Base-by-base conservation (phyloP, 2,113 vertebrate genomes). In the Ranitomeya variabilis region DNA sequence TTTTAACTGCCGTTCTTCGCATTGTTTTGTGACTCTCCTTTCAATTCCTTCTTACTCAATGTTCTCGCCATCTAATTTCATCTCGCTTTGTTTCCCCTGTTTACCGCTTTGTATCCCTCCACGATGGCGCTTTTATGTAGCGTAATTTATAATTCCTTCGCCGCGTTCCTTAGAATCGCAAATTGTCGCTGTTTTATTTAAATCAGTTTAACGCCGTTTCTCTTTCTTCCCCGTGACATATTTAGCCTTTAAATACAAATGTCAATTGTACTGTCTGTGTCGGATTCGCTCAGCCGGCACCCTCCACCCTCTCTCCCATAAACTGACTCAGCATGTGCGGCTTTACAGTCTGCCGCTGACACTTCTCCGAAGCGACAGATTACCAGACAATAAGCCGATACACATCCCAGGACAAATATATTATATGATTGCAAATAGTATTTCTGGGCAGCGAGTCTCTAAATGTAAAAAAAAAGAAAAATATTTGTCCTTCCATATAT, bases 301-400 rank as follows among this genome's bases (percentile, higher is more conserved):
- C 54, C 59, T 26, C 15, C 21, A 4, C 74, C 18, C 51, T 52
- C 11, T 7, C 67, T 8, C 54, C 37, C 37, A 45, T 45, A 45
- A 45, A 83, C 59, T 51, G 81, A 83, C 80, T 83, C 80, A 83
- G 59, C 80, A 64, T 67, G 62, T 83, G 60, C 15, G 5, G 37
- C 62, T 15, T 11, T 45, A n/a, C 1, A n/a, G 31, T 52, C 31
- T 14, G 51, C 21, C 11, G 81, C 37, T 52, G 60, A 45, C 60
- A 67, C 62, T 67, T 54, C 19, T 52, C 60, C 67, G 81, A 51
- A 52, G 81, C 66, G 18, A 64, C 55, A 82, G n/a, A 83, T 19
- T 23, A 52, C 21, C 18, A 83, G 57, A 82, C 80, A 59, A 55
- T 37, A 23, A 55, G 18, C 59, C 10, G 2, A 64, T 67, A 45